phyloP scores from a whole-genome alignment of 1,140 invertebrate genomes.

The Drosophila watanabei region DNA sequence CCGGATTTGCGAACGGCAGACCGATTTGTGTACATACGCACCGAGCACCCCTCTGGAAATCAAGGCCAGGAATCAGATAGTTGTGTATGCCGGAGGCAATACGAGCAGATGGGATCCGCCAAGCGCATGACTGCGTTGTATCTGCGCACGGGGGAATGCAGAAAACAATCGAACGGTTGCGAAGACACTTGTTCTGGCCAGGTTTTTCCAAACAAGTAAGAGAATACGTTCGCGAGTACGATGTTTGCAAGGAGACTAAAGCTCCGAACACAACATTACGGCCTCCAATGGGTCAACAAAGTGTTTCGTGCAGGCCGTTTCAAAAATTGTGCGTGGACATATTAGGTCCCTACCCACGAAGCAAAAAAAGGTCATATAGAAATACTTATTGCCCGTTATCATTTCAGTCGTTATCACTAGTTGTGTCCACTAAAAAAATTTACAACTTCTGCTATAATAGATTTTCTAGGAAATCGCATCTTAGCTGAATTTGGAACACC shows the following conservation, averaged over 20 bases:
- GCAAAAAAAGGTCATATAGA: slow-evolving; percentile 9
- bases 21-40: slow-evolving; percentile 8
- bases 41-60: neutral
- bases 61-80: neutral
- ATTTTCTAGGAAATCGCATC: neutral
- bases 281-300: slow-evolving; percentile 15
- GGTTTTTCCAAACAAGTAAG: slow-evolving; percentile 6
- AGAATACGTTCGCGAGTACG: slow-evolving; percentile 20
- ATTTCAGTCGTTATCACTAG: slow-evolving; percentile 13
- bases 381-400: slow-evolving; percentile 17
- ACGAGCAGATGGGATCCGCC: neutral
- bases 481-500: slow-evolving; percentile 16
- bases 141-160: slow-evolving; percentile 12
- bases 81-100: slow-evolving; percentile 8
- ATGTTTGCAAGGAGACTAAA: slow-evolving; percentile 19
- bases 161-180: slow-evolving; percentile 14
- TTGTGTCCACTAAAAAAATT: slow-evolving; percentile 13
- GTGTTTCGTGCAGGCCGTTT: slow-evolving; percentile 7
- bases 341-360: slow-evolving; percentile 24
- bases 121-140: slow-evolving; percentile 8
- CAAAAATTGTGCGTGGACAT: slow-evolving; percentile 21
- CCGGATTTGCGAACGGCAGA: slow-evolving; percentile 1
- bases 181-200: slow-evolving; percentile 20
- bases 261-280: slow-evolving; percentile 11
- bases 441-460: neutral